Evolutionary conservation across 1,140 invertebrate genomes (phyloP), one percentile per base, ranked within the genome.

Genomic region (Panagrolaimus sp.): DNA sequence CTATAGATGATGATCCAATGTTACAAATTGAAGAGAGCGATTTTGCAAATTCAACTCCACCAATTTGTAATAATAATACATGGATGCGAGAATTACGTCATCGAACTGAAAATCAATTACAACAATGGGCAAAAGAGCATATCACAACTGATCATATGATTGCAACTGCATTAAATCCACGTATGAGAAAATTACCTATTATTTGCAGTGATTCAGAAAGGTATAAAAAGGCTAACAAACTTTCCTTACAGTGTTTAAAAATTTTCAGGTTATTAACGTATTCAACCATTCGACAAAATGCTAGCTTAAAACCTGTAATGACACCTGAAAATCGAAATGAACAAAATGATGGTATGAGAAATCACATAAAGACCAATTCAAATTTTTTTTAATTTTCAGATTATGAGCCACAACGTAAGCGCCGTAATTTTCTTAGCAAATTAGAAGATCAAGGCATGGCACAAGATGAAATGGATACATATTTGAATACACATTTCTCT

Each of bases 151-250:
- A 76, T 62, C 72, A 76, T 63, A 64, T 67, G 20, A 68, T 76
- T 16, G 75, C 76, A 16, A 75, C 74, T 14, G 76, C 61, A 45
- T 57, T 76, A 47, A 74, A 76, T 51, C 74, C 74, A 42, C 66
- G 68, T n/a, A 51, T 78, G 23, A 66, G 63, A 31, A 66, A 78
- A 20, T 57, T 76, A n/a, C 71, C 61, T 16, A 47, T 76, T 43
- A 78, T 76, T 27, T 76, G 74, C 45, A 76, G 72, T 31, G 71
- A 76, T 45, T 62, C 53, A 25, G 76, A 76, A 63, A 67, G 66
- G 72, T 73, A 51, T 63, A 42, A 68, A 64, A 63, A 53, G 25
- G n/a, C n/a, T 44, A 23, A 38, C 9, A 45, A 62, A 27, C n/a
- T n/a, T n/a, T n/a, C n/a, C n/a, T n/a, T n/a, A n/a, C n/a, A n/a